phyloP scores from a whole-genome alignment of 2,888 invertebrate species.

The Noctuana brunneofusca region DNA sequence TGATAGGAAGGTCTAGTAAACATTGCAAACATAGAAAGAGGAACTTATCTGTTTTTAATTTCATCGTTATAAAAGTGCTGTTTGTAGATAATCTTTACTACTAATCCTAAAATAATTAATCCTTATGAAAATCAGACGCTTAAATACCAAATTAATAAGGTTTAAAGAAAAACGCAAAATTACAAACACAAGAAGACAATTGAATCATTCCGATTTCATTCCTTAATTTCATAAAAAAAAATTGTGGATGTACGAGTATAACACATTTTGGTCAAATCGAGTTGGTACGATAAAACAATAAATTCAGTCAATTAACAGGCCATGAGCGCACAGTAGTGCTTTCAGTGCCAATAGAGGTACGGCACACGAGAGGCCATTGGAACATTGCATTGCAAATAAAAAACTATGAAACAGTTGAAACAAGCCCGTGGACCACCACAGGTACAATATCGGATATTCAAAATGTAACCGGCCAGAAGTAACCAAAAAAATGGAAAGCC shows the following conservation, averaged over 20 bases:
- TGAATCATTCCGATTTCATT: neutral
- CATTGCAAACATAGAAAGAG: no score
- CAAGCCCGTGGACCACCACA: neutral
- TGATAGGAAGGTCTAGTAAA: no score
- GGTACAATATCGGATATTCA: constrained; percentile 17
- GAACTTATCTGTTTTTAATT: no score
- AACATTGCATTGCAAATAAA: constrained; percentile 12
- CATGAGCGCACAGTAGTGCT: constrained; percentile 14
- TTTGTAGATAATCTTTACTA: no score
- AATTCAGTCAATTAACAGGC: constrained; percentile 23
- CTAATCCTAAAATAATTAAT: no score
- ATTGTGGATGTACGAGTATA: no score
- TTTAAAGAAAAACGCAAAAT: no score
- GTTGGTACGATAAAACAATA: constrained; percentile 11
- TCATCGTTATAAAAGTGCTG: no score
- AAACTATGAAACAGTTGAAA: neutral
- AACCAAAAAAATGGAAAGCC: neutral
- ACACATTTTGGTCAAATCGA: constrained; percentile 16
- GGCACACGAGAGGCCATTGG: constrained; percentile 11
- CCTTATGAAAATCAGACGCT: no score
- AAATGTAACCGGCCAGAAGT: neutral
- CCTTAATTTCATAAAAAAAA: neutral
- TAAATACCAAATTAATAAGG: no score
- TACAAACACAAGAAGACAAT: no score
- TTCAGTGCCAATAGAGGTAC: constrained; percentile 21